Evolutionary conservation across 1,140 invertebrate species (phyloP).

Genomic region (Meloidogyne hapla): DNA sequence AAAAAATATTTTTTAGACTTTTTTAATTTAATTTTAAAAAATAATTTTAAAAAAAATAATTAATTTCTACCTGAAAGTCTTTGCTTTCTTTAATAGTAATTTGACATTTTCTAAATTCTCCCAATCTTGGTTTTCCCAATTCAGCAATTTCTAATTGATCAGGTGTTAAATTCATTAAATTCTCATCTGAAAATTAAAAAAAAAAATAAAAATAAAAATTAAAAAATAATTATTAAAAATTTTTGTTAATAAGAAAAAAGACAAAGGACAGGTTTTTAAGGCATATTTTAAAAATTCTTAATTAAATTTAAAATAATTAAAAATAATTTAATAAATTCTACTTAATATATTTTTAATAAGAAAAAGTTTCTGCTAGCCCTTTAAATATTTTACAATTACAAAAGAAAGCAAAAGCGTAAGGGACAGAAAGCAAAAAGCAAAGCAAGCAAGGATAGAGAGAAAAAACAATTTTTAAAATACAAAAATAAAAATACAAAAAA

Average conservation of each 20-base stretch:
- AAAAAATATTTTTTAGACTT: no score
- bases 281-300: neutral
- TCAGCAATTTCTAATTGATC: conserved; percentile 82
- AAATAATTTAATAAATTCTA: neutral
- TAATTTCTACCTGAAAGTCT: conserved; percentile 87
- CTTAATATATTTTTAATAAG: neutral
- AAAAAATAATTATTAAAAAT: conserved; percentile 2
- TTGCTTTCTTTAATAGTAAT: conserved; percentile 92
- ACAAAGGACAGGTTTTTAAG: neutral
- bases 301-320: no score
- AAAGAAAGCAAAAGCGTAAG: neutral
- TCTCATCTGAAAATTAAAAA: conserved; percentile 26
- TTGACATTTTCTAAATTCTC: conserved; percentile 78
- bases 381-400: neutral
- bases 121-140: conserved; percentile 79
- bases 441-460: neutral
- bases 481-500: neutral
- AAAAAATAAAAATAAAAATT: conserved; percentile 7
- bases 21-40: neutral
- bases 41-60: conserved; percentile 5
- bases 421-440: neutral
- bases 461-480: neutral
- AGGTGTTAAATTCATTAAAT: conserved; percentile 66
- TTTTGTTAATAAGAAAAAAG: neutral
- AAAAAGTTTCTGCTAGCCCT: neutral